Evolutionary conservation across 1,140 invertebrate species (phyloP), one percentile per base, ranked within the genome.

Genomic region (Varroa destructor): DNA sequence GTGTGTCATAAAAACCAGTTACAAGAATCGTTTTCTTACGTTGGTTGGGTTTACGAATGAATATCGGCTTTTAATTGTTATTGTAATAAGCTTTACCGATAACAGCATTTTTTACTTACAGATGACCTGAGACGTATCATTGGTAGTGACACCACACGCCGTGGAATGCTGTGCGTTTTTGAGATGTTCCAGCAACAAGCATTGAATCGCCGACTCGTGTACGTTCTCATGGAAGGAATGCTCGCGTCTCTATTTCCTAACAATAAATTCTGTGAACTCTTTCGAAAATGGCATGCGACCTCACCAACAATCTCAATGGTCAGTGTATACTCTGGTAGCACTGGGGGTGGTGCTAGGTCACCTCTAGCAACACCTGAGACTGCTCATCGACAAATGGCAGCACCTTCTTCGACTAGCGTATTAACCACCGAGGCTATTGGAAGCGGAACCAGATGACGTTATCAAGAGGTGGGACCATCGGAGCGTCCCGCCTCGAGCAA

Each of bases 71-170:
- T 25, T 25, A 25, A 25, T 25, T 25, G 25, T 56, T 6, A 72
- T 71, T 71, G 54, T 42, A 43, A 12, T 40, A 72, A 51, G 42
- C 72, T 6, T 56, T 42, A 36, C 37, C 74, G 46, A 36, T 12
- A 56, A 58, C 71, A 55, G 74, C 71, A 73, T 74, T 71, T 71
- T 75, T 77, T 74, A 51, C 75, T 86, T 78, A 77, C 84, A 84
- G 91, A 95, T 82, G 91, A 97, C 80, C 80, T 97, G 70, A 87
- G 90, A 77, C 89, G 91, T 78, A 87, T 96, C 75, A 88, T 96
- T 74, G 93, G 93, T 0, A 89, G 87, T 74, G 90, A 94, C 76
- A 92, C 91, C 5, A 90, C 90, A 6, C 81, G 89, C 43, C 84
- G 86, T 72, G 93, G 93, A n/a, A 81, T 95, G 0, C 80, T 90